These are phyloP conservation scores for Sarcophaga rosellei DNA, from an alignment of 2,888 invertebrate genomes.

Conservation along the genomic window DNA sequence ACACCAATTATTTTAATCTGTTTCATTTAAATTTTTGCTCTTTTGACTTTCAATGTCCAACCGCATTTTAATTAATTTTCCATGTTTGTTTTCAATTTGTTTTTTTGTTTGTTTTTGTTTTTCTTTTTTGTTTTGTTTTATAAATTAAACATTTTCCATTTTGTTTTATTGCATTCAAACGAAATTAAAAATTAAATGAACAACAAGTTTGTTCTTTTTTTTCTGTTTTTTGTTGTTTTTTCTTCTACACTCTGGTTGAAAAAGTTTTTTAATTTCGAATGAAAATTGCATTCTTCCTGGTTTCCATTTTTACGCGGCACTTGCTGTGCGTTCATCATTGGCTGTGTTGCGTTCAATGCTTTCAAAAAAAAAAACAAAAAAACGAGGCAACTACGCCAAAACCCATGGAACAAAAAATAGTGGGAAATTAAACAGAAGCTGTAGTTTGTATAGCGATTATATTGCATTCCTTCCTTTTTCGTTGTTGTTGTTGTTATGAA, in stretches of 20 bases:
- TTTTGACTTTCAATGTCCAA: not conserved
- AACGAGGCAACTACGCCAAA: not conserved
- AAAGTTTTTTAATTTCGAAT: conserved; percentile 43
- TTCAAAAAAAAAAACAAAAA: not conserved
- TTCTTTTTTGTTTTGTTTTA: not conserved
- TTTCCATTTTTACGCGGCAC: conserved; percentile 58
- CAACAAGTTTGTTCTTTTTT: not conserved
- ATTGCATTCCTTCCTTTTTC: conserved; percentile 21
- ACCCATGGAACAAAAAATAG: conserved; percentile 17
- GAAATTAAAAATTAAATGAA: conserved; percentile 7
- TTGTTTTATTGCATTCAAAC: conserved; percentile 37
- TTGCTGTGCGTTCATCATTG: conserved; percentile 53
- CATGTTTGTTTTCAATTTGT: not conserved
- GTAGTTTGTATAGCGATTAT: conserved; percentile 44
- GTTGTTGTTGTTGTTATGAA: not conserved
- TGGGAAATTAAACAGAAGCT: conserved; percentile 66
- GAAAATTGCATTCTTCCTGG: conserved; percentile 59
- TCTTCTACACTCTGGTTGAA: not conserved
- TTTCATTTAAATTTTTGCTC: not conserved
- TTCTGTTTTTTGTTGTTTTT: not conserved
- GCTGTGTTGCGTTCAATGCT: conserved; percentile 51
- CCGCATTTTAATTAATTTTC: not conserved
- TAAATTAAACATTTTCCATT: conserved; percentile 27
- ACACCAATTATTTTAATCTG: too few species aligned
- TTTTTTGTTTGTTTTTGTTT: not conserved